phyloP scores from a whole-genome alignment of 2,888 invertebrate species.

The Quadroppia sp. region DNA sequence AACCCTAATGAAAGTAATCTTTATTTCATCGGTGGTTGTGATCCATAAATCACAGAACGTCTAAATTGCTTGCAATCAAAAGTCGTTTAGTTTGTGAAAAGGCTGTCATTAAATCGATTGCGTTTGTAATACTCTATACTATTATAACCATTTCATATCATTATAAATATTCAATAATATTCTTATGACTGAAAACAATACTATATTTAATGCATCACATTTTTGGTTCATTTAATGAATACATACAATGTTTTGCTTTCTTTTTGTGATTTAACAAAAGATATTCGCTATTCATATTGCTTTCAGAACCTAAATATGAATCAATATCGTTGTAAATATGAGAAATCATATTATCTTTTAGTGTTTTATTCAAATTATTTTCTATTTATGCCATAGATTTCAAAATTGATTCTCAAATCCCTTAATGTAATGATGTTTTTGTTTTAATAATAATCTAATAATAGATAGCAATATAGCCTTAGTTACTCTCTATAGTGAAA shows the following conservation, averaged over 20 bases:
- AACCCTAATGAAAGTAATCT: slow-evolving; percentile 17
- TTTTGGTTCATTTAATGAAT: neutral
- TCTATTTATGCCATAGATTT: slow-evolving; percentile 10
- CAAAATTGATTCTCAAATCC: slow-evolving; percentile 12
- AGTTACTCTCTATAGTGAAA: slow-evolving; percentile 17
- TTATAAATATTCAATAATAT: slow-evolving; percentile 33
- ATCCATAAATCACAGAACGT: slow-evolving; percentile 27
- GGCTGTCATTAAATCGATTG: slow-evolving; percentile 32
- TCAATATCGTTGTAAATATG: slow-evolving; percentile 17
- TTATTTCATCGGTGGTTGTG: slow-evolving; percentile 6
- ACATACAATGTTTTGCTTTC: no score
- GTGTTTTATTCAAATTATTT: slow-evolving; percentile 1
- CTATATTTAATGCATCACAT: no score
- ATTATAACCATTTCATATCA: slow-evolving; percentile 16
- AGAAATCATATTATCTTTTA: slow-evolving; percentile 13
- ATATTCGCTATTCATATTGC: neutral
- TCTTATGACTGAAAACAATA: slow-evolving; percentile 19
- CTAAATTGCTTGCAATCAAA: slow-evolving; percentile 32
- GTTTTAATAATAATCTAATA: slow-evolving; percentile 8
- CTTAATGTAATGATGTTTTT: slow-evolving; percentile 5
- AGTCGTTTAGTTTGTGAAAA: slow-evolving; percentile 26
- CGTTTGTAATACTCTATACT: neutral
- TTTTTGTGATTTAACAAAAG: slow-evolving; percentile 6
- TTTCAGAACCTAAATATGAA: slow-evolving; percentile 8
- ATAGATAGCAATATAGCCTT: neutral